These are phyloP conservation scores for Galendromus occidentalis DNA, from an alignment of 1,140 invertebrate species.

Conservation along the genomic window DNA sequence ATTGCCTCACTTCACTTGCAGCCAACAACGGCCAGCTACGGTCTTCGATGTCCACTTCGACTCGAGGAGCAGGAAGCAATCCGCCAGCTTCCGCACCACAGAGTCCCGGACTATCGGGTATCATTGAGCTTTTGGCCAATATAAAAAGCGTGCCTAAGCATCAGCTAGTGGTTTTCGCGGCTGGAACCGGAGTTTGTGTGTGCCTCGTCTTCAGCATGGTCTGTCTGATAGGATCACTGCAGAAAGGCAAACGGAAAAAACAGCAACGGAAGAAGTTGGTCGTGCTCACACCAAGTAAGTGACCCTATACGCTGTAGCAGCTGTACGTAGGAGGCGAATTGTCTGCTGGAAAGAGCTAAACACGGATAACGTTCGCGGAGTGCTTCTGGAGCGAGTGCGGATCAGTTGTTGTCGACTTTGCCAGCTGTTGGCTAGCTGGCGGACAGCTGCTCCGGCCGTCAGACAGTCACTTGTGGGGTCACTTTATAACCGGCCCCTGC, in stretches of 20 bases:
- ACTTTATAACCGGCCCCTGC: too few species aligned
- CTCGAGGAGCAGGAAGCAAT: background rate
- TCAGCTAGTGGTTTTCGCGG: constrained; percentile 2
- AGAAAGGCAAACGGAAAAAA: background rate
- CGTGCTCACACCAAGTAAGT: background rate
- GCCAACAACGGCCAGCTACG: constrained; percentile 1
- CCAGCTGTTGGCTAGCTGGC: too few species aligned
- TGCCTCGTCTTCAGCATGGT: constrained; percentile 10
- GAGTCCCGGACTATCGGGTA: background rate
- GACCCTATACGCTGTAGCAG: too few species aligned
- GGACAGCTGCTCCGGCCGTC: too few species aligned
- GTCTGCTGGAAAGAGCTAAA: too few species aligned
- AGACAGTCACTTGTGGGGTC: too few species aligned
- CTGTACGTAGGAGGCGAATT: too few species aligned
- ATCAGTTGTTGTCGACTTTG: too few species aligned
- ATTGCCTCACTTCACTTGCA: background rate
- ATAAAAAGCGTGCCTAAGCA: background rate
- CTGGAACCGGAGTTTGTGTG: background rate
- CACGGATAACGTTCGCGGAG: too few species aligned
- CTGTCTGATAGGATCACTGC: background rate
- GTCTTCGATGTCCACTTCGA: constrained; percentile 6
- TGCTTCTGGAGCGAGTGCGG: too few species aligned
- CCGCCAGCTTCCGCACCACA: background rate
- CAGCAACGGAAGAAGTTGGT: constrained; percentile 6
- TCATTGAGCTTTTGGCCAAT: background rate